phyloP scores from a whole-genome alignment of 2,888 invertebrate genomes.

The Dexiosoma caninum region DNA sequence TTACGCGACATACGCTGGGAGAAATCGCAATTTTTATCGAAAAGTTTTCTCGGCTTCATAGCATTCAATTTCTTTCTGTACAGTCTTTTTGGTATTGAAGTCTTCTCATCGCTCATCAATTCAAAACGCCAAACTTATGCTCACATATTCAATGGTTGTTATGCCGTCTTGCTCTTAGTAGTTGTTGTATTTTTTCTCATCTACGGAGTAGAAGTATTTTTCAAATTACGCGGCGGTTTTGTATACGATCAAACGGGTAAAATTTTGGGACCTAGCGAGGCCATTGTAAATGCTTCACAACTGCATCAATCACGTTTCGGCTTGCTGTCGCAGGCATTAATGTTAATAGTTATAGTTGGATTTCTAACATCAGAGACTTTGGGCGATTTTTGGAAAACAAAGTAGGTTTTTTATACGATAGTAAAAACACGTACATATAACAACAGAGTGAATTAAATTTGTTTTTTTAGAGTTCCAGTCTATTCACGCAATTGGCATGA shows the following conservation, averaged over 20 bases:
- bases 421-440: too few species aligned
- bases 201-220: conserved; percentile 95
- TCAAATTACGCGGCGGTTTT: conserved; percentile 93
- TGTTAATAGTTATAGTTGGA: conserved; percentile 92
- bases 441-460: too few species aligned
- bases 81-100: conserved; percentile 88
- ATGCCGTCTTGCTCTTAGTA: conserved; percentile 92
- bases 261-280: conserved; percentile 79
- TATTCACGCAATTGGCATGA: conserved; percentile 95
- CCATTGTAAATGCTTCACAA: conserved; percentile 88
- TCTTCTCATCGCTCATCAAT: conserved; percentile 76
- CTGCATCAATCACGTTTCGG: conserved; percentile 94
- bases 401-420: conserved; percentile 81
- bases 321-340: conserved; percentile 91
- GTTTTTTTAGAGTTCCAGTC: conserved; percentile 87
- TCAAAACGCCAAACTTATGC: conserved; percentile 80
- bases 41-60: conserved; percentile 92
- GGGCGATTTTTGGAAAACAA: conserved; percentile 95
- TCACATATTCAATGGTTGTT: conserved; percentile 93
- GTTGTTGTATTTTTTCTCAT: conserved; percentile 95
- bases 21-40: conserved; percentile 92
- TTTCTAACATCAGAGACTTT: conserved; percentile 94
- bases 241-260: conserved; percentile 85
- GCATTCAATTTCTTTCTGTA: conserved; percentile 93
- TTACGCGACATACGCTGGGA: conserved; percentile 92